Percentiles rank a stretch among this genome's conserved stretches.
phyloP scores from a whole-genome alignment of 2,113 vertebrate genomes.

The Saccopteryx bilineata region DNA sequence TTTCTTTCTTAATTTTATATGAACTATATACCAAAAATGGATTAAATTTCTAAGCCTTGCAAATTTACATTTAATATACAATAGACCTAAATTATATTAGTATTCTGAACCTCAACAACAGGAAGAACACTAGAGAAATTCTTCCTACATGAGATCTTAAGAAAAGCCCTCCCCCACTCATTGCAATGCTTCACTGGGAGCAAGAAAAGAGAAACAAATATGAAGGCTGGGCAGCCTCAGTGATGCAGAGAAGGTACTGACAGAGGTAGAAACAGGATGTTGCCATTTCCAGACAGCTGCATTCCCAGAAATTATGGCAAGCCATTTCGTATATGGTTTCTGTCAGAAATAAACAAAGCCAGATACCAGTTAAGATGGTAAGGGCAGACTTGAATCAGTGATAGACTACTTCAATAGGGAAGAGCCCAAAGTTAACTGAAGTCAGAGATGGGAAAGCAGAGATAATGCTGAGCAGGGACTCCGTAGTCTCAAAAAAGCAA shows the following conservation, averaged over 20 bases:
- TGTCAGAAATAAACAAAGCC: background rate
- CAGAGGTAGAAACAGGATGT: background rate
- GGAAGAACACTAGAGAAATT: background rate
- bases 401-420: background rate
- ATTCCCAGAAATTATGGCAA: background rate
- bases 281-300: background rate
- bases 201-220: background rate
- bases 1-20: background rate
- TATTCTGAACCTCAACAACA: background rate
- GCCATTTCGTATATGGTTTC: background rate
- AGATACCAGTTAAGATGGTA: background rate
- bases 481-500: background rate
- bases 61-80: constrained; percentile 12
- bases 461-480: background rate
- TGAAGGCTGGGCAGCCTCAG: background rate
- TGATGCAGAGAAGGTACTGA: background rate
- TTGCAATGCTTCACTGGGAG: background rate
- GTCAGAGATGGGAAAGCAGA: background rate
- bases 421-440: background rate
- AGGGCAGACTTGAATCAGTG: background rate
- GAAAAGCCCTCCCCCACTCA: background rate
- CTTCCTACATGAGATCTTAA: background rate
- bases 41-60: background rate
- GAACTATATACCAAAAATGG: background rate
- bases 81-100: background rate